These are phyloP conservation scores for Eutrigla gurnardus DNA, from an alignment of 2,797 vertebrate species.

Conservation along the genomic window DNA sequence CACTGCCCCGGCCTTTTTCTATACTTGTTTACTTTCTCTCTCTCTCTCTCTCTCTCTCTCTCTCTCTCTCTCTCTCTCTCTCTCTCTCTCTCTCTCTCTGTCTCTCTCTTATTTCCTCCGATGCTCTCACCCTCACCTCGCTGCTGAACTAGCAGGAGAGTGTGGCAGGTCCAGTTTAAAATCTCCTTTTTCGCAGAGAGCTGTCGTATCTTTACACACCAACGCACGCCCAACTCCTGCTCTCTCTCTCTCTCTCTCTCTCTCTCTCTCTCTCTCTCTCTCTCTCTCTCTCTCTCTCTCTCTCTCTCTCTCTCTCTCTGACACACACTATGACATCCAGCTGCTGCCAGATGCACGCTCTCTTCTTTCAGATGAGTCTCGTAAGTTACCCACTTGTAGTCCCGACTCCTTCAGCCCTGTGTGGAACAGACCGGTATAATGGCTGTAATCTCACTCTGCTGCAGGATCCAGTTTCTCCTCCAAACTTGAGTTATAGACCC, in stretches of 20 bases:
- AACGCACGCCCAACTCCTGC: constrained; percentile 36
- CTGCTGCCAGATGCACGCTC: constrained; percentile 70
- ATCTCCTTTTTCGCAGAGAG: constrained; percentile 33
- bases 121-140: constrained; percentile 42
- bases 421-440: constrained; percentile 25
- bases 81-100: constrained; percentile 23
- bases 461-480: constrained; percentile 32
- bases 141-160: constrained; percentile 50
- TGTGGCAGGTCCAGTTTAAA: constrained; percentile 33
- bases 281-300: background rate
- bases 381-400: background rate
- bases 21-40: background rate
- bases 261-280: background rate
- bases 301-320: background rate
- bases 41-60: constrained; percentile 13
- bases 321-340: constrained; percentile 36
- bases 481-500: constrained; percentile 40
- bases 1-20: constrained; percentile 19
- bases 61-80: constrained; percentile 5
- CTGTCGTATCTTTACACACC: constrained; percentile 29
- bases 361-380: constrained; percentile 35
- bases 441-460: constrained; percentile 10
- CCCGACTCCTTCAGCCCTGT: background rate
- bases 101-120: constrained; percentile 22
- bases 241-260: background rate